Conservation (phyloP, 2,888 invertebrate species). For the Tanypteryx hageni region DNA sequence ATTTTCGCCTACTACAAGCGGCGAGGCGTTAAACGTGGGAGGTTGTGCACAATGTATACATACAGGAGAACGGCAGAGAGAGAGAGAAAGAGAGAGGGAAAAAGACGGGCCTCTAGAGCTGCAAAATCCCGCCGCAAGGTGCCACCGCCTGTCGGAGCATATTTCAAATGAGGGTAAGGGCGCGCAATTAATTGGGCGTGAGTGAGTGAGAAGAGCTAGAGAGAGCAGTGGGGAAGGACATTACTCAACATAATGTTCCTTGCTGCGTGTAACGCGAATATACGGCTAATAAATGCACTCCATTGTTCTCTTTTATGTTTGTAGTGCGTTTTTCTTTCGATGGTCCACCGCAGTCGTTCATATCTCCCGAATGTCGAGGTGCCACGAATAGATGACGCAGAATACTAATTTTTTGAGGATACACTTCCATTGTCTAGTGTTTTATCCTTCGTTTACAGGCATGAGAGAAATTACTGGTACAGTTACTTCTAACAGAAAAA, state of each 20-base stretch:
- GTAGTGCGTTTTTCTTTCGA: background rate
- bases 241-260: background rate
- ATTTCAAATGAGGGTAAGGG: background rate
- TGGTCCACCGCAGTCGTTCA: background rate
- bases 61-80: background rate
- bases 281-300: background rate
- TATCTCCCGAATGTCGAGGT: background rate
- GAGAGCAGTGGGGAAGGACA: background rate
- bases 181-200: constrained; percentile 20
- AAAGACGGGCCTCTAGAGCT: constrained; percentile 29
- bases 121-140: constrained; percentile 50
- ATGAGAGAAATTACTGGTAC: background rate
- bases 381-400: no score
- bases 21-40: background rate
- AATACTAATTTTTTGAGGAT: background rate
- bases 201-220: background rate
- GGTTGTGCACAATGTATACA: background rate
- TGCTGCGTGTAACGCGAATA: background rate
- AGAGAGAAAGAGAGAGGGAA: constrained; percentile 9
- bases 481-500: no score
- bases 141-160: constrained; percentile 49
- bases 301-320: background rate
- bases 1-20: no score
- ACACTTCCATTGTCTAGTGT: background rate
- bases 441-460: background rate